A percentile compares a stretch with the other conserved stretches of the same genome.
Evolutionary conservation across 2,113 vertebrate species (phyloP).

Genomic region (Nyctibius bracteatus): DNA sequence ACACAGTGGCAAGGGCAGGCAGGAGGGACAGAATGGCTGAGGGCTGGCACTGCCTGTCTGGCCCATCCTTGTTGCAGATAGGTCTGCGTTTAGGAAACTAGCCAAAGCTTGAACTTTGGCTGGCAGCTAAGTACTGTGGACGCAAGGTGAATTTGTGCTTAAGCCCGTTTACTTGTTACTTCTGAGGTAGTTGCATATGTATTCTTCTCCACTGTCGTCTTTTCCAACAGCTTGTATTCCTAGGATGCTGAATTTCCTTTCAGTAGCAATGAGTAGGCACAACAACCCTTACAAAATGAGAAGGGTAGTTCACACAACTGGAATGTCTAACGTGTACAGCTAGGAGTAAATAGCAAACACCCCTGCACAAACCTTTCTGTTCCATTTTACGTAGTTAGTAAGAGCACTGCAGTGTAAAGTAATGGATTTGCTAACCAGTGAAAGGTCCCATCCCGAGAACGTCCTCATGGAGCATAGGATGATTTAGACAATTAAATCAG

Average conservation of each 20-base stretch:
- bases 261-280: not conserved
- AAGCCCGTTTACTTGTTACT: not conserved
- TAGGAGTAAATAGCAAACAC: not conserved
- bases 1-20: no score
- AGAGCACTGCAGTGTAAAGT: not conserved
- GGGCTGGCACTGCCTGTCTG: not conserved
- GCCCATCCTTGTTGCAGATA: not conserved
- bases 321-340: not conserved
- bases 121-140: not conserved
- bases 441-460: not conserved
- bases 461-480: not conserved
- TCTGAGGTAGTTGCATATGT: not conserved
- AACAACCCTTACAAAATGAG: not conserved
- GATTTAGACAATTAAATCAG: not conserved
- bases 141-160: not conserved
- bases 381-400: not conserved
- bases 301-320: not conserved
- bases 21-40: not conserved
- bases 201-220: not conserved
- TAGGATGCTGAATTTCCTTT: not conserved
- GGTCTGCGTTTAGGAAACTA: not conserved
- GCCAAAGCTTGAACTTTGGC: not conserved
- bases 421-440: not conserved
- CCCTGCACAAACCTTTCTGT: not conserved
- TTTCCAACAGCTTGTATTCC: not conserved